Percentiles rank a stretch among this genome's conserved stretches.
phyloP scores from a whole-genome alignment of 2,113 vertebrate species.

The Melanerpes aurifrons region DNA sequence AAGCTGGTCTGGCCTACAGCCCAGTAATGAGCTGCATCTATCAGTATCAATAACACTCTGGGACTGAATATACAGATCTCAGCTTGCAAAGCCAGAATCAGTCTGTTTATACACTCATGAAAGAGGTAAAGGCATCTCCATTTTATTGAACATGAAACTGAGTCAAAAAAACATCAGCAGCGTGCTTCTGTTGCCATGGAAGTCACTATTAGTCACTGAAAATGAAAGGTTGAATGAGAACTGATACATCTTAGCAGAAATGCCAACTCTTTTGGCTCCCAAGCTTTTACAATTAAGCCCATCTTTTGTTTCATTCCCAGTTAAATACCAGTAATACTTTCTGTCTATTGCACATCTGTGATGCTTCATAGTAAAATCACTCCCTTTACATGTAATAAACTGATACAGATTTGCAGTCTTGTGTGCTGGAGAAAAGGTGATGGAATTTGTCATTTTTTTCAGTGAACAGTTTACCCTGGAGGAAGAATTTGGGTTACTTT shows the following conservation, averaged over 20 bases:
- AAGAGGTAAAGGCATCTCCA: background rate
- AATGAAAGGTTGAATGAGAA: constrained; percentile 4
- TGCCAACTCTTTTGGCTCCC: background rate
- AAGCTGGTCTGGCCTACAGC: constrained; percentile 11
- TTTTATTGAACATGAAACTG: constrained; percentile 43
- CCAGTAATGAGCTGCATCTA: constrained; percentile 20
- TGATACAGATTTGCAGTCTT: background rate
- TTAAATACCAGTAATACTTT: background rate
- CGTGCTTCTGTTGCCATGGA: constrained; percentile 9
- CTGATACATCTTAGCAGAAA: background rate
- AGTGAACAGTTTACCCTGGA: background rate
- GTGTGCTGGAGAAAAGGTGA: background rate
- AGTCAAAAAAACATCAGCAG: constrained; percentile 36
- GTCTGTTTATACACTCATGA: background rate
- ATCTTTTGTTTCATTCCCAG: background rate
- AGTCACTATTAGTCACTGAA: constrained; percentile 4
- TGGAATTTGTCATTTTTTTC: background rate
- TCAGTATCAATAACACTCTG: constrained; percentile 32
- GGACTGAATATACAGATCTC: background rate
- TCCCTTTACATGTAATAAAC: background rate
- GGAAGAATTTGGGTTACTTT: background rate
- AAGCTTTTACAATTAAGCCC: background rate
- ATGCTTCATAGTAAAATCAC: background rate
- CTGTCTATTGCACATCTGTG: background rate
- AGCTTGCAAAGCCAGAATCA: background rate